Percentiles rank a stretch among this genome's conserved stretches.
Conservation (phyloP, 1,140 invertebrate species). For the Hestina assimilis region DNA sequence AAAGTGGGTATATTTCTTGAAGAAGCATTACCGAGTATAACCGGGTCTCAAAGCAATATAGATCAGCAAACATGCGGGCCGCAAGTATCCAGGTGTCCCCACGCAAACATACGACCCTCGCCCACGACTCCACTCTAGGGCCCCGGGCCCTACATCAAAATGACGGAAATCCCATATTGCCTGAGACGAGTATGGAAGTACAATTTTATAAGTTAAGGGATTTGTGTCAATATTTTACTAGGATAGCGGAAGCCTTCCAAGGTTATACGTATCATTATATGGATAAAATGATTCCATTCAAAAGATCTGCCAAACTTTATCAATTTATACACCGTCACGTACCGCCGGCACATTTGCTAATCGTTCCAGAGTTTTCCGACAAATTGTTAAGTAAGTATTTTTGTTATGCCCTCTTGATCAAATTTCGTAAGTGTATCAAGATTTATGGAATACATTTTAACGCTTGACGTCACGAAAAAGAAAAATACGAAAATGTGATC, state of each 20-base stretch:
- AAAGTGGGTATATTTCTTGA: constrained; percentile 33
- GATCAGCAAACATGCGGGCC: constrained; percentile 63
- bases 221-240: constrained; percentile 78
- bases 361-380: constrained; percentile 46
- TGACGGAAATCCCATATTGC: constrained; percentile 76
- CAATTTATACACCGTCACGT: constrained; percentile 46
- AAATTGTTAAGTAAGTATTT: constrained; percentile 66
- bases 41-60: constrained; percentile 52
- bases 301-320: constrained; percentile 49
- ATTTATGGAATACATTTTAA: constrained; percentile 71
- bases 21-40: constrained; percentile 44
- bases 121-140: constrained; percentile 39
- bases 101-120: constrained; percentile 53
- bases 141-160: constrained; percentile 69
- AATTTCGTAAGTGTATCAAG: constrained; percentile 61
- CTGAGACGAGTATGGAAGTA: constrained; percentile 64
- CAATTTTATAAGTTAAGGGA: constrained; percentile 78
- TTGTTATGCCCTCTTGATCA: constrained; percentile 49
- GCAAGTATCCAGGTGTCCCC: constrained; percentile 35
- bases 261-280: constrained; percentile 22
- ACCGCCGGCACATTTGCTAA: constrained; percentile 48
- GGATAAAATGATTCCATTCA: constrained; percentile 15
- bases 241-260: constrained; percentile 50
- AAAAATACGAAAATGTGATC: constrained; percentile 66
- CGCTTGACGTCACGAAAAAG: constrained; percentile 44